Base-by-base conservation (phyloP, 2,888 invertebrate species). In the Brenthis ino region DNA sequence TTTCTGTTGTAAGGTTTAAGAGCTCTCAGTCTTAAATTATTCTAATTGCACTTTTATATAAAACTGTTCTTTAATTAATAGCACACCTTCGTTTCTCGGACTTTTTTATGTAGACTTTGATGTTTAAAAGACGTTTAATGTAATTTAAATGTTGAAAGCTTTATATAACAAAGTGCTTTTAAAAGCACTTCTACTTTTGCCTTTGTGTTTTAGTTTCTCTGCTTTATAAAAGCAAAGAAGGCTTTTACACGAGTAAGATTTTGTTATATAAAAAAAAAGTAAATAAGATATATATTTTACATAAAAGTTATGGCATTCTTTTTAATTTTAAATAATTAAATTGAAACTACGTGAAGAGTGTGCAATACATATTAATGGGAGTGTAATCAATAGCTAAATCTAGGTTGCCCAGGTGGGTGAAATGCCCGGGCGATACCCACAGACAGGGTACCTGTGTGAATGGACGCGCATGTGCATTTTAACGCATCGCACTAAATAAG, bases 401-500 rank as follows among this genome's bases (percentile, higher is more conserved):
- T 69, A 70, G 70, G 69, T 65, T 67, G 57, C 57, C 24, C 57
- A 50, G 20, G 50, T 65, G 24, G 55, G 48, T 65, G 57, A 53
- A 69, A 57, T 58, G 51, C 71, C 77, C 73, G 76, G 77, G 73
- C 74, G 76, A 72, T 76, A 78, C 68, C 54, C 61, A 72, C 67
- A 69, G 64, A 58, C 37, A 6, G 72, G 28, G 28, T 43, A 43
- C 37, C 37, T 43, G 33, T 37, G 61, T 67, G 20, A 54, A 37
- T 61, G 51, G 64, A 37, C 74, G 89, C 89, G 89, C 89, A 89
- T 89, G 89, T 87, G 88, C 87, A 82, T 77, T 74, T 61, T 66
- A 69, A 69, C 57, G 66, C 64, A 67, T 70, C 58, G 60, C 65
- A 58, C 65, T 66, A 70, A 54, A 68, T 71, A 72, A 55, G 70